Base-by-base conservation (phyloP, 2,888 invertebrate species). In the Coenonympha glycerion region DNA sequence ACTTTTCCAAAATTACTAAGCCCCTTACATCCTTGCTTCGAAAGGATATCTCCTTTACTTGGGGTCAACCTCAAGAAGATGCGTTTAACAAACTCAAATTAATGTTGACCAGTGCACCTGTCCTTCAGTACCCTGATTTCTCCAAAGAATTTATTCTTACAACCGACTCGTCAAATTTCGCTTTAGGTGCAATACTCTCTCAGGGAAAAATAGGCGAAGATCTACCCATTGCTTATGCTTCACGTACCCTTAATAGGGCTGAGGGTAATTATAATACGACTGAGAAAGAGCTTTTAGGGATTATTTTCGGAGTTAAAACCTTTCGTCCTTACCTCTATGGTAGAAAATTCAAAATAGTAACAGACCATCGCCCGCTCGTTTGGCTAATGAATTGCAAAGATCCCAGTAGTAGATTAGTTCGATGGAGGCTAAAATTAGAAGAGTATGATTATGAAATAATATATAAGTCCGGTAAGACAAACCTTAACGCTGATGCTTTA, bases 101-200 rank as follows among this genome's bases (percentile, higher is more conserved):
- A 6, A 34, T 30, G 28, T 33, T 64, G 0, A 47, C 28, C 1
- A 33, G 47, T 8, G 59, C 62, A 3, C 71, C 71, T 4, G 53
- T 75, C 0, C 55, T 77, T 3, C 47, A 55, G 45, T 73, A 70
- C 48, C 70, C 73, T 0, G 66, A 76, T 45, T 76, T 74, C 36
- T 46, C 49, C 0, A 59, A 66, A 52, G 56, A 9, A 4, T 60
- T 66, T 40, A 52, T 52, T 6, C 39, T 66, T 3, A 61, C 61
- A 1, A 53, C 62, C 0, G 72, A 73, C 31, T 67, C 71, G 1
- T 63, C 62, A 3, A 63, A 68, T 19, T 49, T 55, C 6, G 66
- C 66, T 1, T 21, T 71, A 6, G 59, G 60, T 1, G 63, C 64
- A 2, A 53, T 71, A 3, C 46, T 69, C 11, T 63, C 63, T 0